Evolutionary conservation across 2,888 invertebrate genomes (phyloP), one percentile per base, ranked within the genome.

Genomic region (Oegoconia quadripuncta): DNA sequence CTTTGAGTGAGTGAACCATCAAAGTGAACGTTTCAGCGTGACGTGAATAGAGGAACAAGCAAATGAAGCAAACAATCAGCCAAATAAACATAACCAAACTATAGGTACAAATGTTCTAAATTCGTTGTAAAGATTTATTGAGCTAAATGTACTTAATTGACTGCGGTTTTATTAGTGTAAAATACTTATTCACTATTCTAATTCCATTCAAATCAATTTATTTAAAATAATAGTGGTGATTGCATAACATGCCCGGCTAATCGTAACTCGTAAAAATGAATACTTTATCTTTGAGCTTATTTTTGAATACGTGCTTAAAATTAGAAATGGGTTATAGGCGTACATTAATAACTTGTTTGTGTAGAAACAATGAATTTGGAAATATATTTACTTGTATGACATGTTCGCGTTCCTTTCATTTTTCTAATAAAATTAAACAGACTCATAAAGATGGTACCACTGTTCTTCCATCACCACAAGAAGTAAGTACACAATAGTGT

Each of bases 381-480:
- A 51, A 62, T 35, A 29, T 42, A 37, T 49, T 52, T 32, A 52
- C 53, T 28, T 50, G 56, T 39, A 50, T 46, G 17, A 46, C 47
- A 18, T 46, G 41, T 34, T 46, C 47, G 39, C 64, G 71, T 27
- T 48, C 47, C 44, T 60, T 79, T 48, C 59, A 68, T 44, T 61
- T 61, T 16, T 64, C 74, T 9, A 48, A 43, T 12, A 46, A 39
- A 34, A 45, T 41, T 20, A 15, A 28, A 15, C 65, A 73, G 27
- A 41, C 64, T 13, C 60, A 71, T 26, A 81, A 78, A 46, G 76
- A 83, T 67, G 69, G 65, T 27, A 50, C 65, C 30, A 60, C 73
- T 30, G 59, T 73, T 2, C 56, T 82, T 12, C 80, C 74, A 29
- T 72, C 86, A 5, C 83, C 86, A 15, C 79, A 82, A 67, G 86